Evolutionary conservation across 2,113 vertebrate species (phyloP).

Genomic region (Paedocypris sp.): DNA sequence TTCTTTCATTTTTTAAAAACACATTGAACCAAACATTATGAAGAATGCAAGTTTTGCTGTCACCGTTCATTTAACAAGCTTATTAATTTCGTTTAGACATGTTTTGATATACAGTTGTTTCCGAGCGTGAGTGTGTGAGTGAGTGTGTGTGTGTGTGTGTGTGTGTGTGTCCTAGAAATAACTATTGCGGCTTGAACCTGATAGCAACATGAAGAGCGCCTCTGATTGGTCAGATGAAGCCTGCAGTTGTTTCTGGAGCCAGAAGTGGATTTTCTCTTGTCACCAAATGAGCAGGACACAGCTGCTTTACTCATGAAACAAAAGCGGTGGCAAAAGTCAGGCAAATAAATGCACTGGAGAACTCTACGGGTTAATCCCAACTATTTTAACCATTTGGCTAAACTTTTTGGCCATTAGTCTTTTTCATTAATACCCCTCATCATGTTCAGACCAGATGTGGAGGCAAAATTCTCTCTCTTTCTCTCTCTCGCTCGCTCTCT

Average conservation of each 20-base stretch:
- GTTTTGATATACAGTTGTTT: too few species aligned
- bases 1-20: too few species aligned
- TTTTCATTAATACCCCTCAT: slow-evolving; percentile 20
- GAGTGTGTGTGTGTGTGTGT: too few species aligned
- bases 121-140: too few species aligned
- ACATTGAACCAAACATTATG: too few species aligned
- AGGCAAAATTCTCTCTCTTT: slow-evolving; percentile 30
- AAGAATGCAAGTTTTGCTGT: too few species aligned
- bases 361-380: slow-evolving; percentile 4
- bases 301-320: slow-evolving; percentile 3
- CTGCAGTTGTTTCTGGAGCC: not conserved
- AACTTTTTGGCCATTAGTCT: slow-evolving; percentile 9
- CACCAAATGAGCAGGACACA: not conserved
- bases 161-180: too few species aligned
- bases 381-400: slow-evolving; percentile 2
- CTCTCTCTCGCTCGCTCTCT: slow-evolving; percentile 33
- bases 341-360: not conserved
- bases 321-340: not conserved
- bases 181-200: too few species aligned
- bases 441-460: slow-evolving; percentile 38
- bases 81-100: too few species aligned
- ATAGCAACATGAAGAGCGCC: too few species aligned
- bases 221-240: too few species aligned
- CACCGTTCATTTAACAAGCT: too few species aligned
- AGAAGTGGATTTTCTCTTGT: not conserved